phyloP scores from a whole-genome alignment of 2,797 vertebrate genomes.

The Menidia menidia region DNA sequence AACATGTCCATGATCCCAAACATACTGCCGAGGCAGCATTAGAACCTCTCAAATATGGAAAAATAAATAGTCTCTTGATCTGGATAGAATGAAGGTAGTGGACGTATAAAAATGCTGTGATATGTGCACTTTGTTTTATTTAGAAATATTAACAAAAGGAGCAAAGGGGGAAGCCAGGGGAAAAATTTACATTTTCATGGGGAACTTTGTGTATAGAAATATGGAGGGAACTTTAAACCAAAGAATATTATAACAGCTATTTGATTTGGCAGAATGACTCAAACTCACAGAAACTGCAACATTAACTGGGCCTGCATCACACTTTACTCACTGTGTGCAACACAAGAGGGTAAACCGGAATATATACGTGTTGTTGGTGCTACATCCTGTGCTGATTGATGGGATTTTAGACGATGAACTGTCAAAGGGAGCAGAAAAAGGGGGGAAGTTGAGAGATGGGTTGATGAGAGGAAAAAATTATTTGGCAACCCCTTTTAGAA shows the following conservation, averaged over 20 bases:
- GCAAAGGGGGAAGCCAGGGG: too few species aligned
- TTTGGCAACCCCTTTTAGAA: constrained; percentile 51
- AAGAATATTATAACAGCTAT: constrained; percentile 23
- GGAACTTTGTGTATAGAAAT: constrained; percentile 5
- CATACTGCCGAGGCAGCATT: too few species aligned
- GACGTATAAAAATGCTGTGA: too few species aligned
- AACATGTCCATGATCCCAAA: too few species aligned
- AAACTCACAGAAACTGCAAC: constrained; percentile 39
- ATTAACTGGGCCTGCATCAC: constrained; percentile 31
- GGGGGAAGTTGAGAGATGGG: not conserved
- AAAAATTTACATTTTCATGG: too few species aligned
- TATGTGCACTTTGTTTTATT: too few species aligned
- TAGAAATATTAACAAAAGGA: too few species aligned
- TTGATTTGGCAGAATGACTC: constrained; percentile 31
- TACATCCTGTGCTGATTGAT: constrained; percentile 46
- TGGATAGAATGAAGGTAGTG: too few species aligned
- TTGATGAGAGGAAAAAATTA: constrained; percentile 14
- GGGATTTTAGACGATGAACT: constrained; percentile 52
- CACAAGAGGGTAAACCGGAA: constrained; percentile 41
- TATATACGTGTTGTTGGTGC: constrained; percentile 29
- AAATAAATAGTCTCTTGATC: too few species aligned
- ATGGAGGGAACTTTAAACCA: not conserved
- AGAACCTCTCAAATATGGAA: too few species aligned
- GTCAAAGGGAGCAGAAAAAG: constrained; percentile 31
- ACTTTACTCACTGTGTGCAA: constrained; percentile 31